Base-by-base conservation (phyloP, 2,113 vertebrate species). In the Alligator sinensis region DNA sequence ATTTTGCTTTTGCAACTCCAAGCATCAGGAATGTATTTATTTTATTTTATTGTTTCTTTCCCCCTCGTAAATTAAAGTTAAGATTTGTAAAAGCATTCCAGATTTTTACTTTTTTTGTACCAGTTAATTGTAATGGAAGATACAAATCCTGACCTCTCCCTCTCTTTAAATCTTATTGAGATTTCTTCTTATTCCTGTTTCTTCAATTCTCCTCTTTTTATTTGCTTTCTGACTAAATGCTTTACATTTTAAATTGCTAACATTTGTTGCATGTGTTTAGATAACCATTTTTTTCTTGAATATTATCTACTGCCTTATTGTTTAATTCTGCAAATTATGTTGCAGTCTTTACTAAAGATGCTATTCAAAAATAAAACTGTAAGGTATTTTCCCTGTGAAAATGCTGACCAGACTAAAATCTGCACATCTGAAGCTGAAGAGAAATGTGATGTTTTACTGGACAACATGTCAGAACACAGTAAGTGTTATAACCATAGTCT, bases 61-160 rank as follows among this genome's bases (percentile, higher is more conserved):
- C 47, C 47, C 47, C 47, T 47, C 9, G 47, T 47, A 47, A 47
- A 47, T 47, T 47, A 47, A 47, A 47, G 7, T 47, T 47, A 47
- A 47, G 47, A 47, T 9, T 47, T 47, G 47, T 47, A 47, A 47
- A 47, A 47, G 47, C 7, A 47, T 9, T 47, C 47, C 47, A 47
- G 47, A 47, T 47, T 8, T 47, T 47, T 38, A 38, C 38, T 9
- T 47, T 47, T 47, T 47, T 47, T 47, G 47, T 47, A 47, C 47
- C 47, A 47, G 47, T 47, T 47, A 47, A 78, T 30, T 30, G 21
- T 57, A 72, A 80, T 1, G 2, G 66, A 83, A 86, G 15, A 27
- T 4, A 0, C 2, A 6, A 2, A 47, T 9, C 13, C 47, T 30
- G 0, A 0, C 30, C 30, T 58, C 25, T 47, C 5, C 3, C 1